These are phyloP conservation scores for Bovichtus variegatus DNA, from an alignment of 2,797 vertebrate species.

Conservation along the genomic window DNA sequence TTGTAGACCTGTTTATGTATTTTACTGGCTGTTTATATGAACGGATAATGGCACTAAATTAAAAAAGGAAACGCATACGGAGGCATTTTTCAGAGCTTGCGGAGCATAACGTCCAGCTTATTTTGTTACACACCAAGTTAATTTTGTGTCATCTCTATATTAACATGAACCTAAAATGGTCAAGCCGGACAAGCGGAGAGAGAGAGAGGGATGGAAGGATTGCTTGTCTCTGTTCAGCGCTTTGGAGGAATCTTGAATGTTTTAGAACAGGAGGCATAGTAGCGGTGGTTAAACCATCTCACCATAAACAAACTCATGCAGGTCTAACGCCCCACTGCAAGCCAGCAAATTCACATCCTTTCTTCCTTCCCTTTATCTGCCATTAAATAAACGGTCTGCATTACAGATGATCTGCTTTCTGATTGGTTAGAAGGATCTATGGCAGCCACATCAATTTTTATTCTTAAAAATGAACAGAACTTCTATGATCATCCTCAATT, in stretches of 20 bases:
- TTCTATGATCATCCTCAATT: background rate
- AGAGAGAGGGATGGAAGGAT: constrained; percentile 31
- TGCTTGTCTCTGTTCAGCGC: constrained; percentile 71
- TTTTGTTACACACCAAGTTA: constrained; percentile 20
- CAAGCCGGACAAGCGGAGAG: constrained; percentile 30
- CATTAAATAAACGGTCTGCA: background rate
- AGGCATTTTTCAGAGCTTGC: constrained; percentile 25
- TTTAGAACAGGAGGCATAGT: constrained; percentile 66
- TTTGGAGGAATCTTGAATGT: constrained; percentile 75
- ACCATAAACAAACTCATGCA: constrained; percentile 75
- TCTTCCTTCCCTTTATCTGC: background rate
- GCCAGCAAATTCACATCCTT: constrained; percentile 6
- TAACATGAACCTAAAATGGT: constrained; percentile 57
- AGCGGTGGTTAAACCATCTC: constrained; percentile 72
- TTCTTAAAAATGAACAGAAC: background rate
- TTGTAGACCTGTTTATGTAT: constrained; percentile 53
- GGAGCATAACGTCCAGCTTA: constrained; percentile 22
- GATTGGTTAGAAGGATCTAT: background rate
- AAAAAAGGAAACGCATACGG: constrained; percentile 19
- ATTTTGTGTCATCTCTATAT: constrained; percentile 26
- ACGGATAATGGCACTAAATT: constrained; percentile 11
- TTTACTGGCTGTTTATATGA: constrained; percentile 36
- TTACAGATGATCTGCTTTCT: background rate
- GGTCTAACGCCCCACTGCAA: constrained; percentile 38
- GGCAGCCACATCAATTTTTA: background rate